phyloP scores from a whole-genome alignment of 2,797 vertebrate genomes.

The Sylvilagus floridanus region DNA sequence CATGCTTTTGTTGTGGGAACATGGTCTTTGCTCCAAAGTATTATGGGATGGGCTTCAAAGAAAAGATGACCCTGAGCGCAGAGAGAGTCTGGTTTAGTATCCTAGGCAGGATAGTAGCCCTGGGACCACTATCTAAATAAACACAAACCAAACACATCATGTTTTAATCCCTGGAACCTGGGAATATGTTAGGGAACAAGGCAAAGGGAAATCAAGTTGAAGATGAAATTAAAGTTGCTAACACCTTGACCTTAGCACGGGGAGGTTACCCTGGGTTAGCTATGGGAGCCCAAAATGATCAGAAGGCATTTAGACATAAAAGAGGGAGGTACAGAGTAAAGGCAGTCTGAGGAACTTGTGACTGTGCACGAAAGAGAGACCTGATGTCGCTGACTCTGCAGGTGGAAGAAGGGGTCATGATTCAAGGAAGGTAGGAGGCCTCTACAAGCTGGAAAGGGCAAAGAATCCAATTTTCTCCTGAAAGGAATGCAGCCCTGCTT shows the following conservation, averaged over 20 bases:
- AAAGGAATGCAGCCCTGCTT: neutral
- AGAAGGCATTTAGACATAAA: neutral
- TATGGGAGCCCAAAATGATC: neutral
- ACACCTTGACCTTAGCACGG: neutral
- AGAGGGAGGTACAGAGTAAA: neutral
- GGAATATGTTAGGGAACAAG: neutral
- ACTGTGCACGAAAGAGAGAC: neutral
- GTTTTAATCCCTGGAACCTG: neutral
- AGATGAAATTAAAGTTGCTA: constrained; percentile 3
- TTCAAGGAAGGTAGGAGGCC: neutral
- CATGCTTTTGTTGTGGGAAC: neutral
- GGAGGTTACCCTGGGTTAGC: neutral
- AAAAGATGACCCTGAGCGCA: neutral
- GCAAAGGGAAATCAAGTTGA: neutral
- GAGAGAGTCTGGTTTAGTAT: neutral
- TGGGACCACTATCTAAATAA: no score
- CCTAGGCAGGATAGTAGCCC: neutral
- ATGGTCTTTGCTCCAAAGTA: neutral
- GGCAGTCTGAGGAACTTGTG: neutral
- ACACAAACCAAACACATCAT: neutral
- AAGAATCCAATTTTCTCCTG: neutral
- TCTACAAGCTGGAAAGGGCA: neutral
- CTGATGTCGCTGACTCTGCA: neutral
- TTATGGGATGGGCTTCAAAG: neutral
- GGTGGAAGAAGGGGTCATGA: neutral